phyloP scores from a whole-genome alignment of 37 sponge, comb jelly and placozoan genomes.

The Oopsacas minuta region DNA sequence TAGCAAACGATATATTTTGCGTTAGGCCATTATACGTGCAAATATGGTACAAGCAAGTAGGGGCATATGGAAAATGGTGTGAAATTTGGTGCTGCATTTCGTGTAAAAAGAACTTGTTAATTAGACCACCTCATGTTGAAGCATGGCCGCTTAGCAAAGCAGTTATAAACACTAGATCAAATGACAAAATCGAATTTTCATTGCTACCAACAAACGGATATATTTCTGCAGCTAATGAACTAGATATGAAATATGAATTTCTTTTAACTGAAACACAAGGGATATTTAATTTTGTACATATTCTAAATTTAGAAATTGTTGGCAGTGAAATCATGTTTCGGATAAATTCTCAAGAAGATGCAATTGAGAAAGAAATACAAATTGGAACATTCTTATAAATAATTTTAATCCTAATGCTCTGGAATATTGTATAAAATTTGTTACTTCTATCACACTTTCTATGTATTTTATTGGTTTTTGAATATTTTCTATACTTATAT shows the following conservation, averaged over 20 bases:
- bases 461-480: no score
- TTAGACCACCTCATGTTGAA: background rate
- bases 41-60: background rate
- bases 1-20: background rate
- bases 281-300: background rate
- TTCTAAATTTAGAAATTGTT: background rate
- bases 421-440: no score
- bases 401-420: background rate
- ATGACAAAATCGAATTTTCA: background rate
- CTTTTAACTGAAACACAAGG: background rate
- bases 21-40: background rate
- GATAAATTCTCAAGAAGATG: background rate
- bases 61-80: background rate
- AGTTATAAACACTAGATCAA: background rate
- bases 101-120: background rate
- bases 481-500: no score
- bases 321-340: background rate
- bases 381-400: background rate
- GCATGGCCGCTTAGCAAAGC: background rate
- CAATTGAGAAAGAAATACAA: background rate
- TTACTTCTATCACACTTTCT: no score
- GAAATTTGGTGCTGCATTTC: conserved; percentile 19
- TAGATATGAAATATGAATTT: background rate
- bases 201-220: background rate
- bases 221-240: background rate